Base-by-base conservation (phyloP, 2,888 invertebrate genomes). In the Rhingia rostrata region DNA sequence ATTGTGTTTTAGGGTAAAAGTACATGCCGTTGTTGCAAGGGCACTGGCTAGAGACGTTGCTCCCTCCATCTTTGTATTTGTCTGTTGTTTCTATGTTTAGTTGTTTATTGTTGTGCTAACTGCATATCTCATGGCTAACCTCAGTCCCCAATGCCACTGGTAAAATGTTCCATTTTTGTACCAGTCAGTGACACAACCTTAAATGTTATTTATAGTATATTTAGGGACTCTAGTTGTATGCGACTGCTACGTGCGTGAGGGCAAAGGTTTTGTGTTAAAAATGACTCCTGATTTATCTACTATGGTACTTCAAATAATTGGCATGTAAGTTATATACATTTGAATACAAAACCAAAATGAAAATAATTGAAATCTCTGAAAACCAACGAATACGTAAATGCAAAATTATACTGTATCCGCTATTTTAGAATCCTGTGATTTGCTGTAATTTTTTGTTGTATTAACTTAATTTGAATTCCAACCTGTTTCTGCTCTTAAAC, bases 91-190 rank as follows among this genome's bases (percentile, higher is more conserved):
- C 56, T 22, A 51, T 83, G 67, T 67, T 73, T 54, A 63, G 78
- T 78, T 83, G 67, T 73, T 83, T 83, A 78, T 78, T 73, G 81
- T 66, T 70, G 64, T 82, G 72, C 78, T 73, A 83, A 73, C 61
- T 83, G 82, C 82, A 78, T 73, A 67, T 83, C 73, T 83, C 67
- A 67, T 72, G 63, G 67, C 78, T 83, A 78, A 83, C 78, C 82
- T 78, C 78, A 77, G 77, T 72, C 54, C 67, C 66, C 54, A 66
- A 37, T 64, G 72, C 60, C 56, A 49, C 43, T 78, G 61, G 61
- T 67, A 37, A 78, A 82, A 72, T 78, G 78, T 73, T 73, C 73
- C 61, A 83, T 78, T 83, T 83, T 73, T 78, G 43, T 49, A 67
- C 43, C 39, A 61, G 49, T 51, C 39, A 61, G 49, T 51, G 61